phyloP scores from a whole-genome alignment of 2,113 vertebrate genomes.

The Corydoras sp. region DNA sequence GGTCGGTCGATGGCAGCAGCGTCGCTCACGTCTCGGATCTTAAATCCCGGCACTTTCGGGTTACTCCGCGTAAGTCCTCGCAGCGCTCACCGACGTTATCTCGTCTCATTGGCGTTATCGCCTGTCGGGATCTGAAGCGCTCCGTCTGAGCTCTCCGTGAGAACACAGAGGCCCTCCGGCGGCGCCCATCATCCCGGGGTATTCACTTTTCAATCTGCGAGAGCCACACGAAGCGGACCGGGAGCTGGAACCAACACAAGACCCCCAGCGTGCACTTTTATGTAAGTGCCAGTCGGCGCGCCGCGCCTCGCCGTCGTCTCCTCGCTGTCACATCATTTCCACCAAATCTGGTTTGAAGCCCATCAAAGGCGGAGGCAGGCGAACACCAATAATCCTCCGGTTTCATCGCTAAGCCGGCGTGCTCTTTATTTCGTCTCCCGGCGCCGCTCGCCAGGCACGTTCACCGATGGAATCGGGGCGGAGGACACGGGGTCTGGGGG shows the following conservation, averaged over 20 bases:
- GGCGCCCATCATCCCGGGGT: constrained; percentile 60
- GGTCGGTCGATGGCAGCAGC: too few species aligned
- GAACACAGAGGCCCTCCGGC: constrained; percentile 54
- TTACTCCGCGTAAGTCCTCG: constrained; percentile 30
- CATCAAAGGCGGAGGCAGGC: constrained; percentile 52
- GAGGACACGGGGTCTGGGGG: constrained; percentile 43
- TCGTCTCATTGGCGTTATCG: constrained; percentile 39
- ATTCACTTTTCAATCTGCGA: constrained; percentile 58
- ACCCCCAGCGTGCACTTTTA: neutral
- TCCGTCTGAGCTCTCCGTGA: constrained; percentile 34
- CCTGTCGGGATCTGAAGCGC: constrained; percentile 46
- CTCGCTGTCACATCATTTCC: constrained; percentile 57
- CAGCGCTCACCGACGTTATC: constrained; percentile 42
- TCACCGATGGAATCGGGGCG: constrained; percentile 66
- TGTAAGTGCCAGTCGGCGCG: neutral
- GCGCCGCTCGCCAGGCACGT: constrained; percentile 57
- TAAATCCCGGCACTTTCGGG: neutral
- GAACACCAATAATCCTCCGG: constrained; percentile 69
- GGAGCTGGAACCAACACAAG: constrained; percentile 2
- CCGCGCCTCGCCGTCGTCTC: constrained; percentile 34
- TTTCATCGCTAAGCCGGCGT: constrained; percentile 64
- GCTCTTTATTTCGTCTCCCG: constrained; percentile 59
- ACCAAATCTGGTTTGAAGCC: constrained; percentile 64
- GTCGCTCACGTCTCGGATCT: too few species aligned
- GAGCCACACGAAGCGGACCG: constrained; percentile 1